A percentile compares a stretch with the other conserved stretches of the same genome.
These are phyloP conservation scores for Andrena cerasifolii DNA, from an alignment of 1,140 invertebrate genomes.

Conservation along the genomic window DNA sequence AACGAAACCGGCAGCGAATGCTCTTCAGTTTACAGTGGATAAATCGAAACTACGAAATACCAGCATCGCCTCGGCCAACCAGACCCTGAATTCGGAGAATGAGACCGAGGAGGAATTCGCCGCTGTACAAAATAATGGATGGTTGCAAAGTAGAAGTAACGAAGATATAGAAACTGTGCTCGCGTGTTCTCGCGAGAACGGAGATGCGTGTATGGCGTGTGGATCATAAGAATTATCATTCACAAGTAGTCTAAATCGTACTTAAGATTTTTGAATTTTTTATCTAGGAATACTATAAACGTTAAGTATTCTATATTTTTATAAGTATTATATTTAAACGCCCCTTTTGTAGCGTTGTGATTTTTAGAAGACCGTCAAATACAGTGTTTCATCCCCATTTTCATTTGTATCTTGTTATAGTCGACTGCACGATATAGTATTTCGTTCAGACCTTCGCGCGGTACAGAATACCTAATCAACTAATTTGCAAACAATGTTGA, in stretches of 20 bases:
- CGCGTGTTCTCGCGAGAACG: slow-evolving; percentile 94
- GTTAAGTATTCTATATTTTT: slow-evolving; percentile 17
- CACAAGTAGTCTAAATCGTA: neutral
- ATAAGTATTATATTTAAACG: slow-evolving; percentile 21
- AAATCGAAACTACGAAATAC: slow-evolving; percentile 88
- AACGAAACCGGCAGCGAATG: slow-evolving; percentile 97
- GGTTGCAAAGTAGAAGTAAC: slow-evolving; percentile 63
- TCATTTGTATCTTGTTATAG: neutral
- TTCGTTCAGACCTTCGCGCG: slow-evolving; percentile 3
- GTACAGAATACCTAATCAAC: neutral
- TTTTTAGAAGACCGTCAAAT: neutral
- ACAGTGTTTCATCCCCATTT: neutral
- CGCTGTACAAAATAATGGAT: slow-evolving; percentile 27
- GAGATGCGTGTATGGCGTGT: slow-evolving; percentile 94
- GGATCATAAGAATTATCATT: slow-evolving; percentile 83
- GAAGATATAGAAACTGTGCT: slow-evolving; percentile 86
- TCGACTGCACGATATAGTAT: neutral
- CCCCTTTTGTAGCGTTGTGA: neutral
- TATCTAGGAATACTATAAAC: slow-evolving; percentile 12
- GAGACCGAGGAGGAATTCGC: slow-evolving; percentile 6
- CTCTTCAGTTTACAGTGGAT: slow-evolving; percentile 99
- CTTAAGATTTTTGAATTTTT: slow-evolving; percentile 12
- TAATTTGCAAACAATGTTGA: slow-evolving; percentile 6
- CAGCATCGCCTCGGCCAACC: slow-evolving; percentile 40
- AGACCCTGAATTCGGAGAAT: slow-evolving; percentile 51